phyloP scores from a whole-genome alignment of 1,140 invertebrate species.

The Rhagoletis zephyria region DNA sequence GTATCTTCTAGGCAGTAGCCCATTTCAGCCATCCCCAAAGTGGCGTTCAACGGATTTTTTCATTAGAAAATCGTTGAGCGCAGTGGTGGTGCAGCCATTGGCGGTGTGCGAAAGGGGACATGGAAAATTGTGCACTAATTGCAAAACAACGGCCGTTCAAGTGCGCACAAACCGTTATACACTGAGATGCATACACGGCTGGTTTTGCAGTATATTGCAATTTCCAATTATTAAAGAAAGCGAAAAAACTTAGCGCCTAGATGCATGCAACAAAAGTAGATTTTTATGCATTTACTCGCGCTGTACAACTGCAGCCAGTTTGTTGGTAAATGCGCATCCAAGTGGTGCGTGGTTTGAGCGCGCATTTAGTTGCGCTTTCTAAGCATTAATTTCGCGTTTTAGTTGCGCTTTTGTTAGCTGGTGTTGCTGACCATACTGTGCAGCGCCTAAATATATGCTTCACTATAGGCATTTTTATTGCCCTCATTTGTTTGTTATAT shows the following conservation, averaged over 20 bases:
- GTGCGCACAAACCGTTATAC: background rate
- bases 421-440: background rate
- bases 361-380: conserved; percentile 45
- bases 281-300: background rate
- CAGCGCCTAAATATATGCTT: conserved; percentile 33
- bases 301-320: background rate
- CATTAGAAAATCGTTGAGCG: background rate
- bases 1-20: too few species aligned
- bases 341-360: conserved; percentile 17
- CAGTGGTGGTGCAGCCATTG: background rate
- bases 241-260: conserved; percentile 17
- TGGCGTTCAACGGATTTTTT: background rate
- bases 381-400: conserved; percentile 48
- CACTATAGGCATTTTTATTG: conserved; percentile 3
- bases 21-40: background rate
- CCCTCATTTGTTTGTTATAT: conserved; percentile 21
- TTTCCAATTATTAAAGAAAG: conserved; percentile 38
- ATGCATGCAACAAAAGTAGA: conserved; percentile 33
- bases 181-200: background rate
- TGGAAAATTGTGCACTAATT: conserved; percentile 29
- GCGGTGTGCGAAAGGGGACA: background rate
- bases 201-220: background rate
- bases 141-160: conserved; percentile 32
- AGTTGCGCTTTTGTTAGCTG: conserved; percentile 35
- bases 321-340: background rate